phyloP scores from a whole-genome alignment of 2,113 vertebrate genomes.

The Oenanthe melanoleuca region DNA sequence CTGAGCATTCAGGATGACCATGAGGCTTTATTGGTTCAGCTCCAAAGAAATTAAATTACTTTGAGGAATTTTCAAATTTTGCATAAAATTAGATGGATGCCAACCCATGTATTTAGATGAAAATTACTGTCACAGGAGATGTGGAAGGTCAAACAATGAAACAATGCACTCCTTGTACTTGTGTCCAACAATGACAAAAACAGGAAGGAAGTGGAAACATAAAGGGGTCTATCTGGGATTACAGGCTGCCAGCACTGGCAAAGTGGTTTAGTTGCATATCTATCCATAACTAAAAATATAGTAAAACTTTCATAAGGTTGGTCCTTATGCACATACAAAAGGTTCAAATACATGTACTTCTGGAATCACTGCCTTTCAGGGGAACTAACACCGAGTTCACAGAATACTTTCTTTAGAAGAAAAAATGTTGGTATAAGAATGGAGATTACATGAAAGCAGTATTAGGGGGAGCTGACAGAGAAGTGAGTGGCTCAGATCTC shows the following conservation, averaged over 20 bases:
- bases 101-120: conserved; percentile 19
- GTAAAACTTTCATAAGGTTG: background rate
- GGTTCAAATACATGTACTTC: background rate
- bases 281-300: background rate
- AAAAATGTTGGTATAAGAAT: background rate
- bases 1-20: background rate
- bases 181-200: conserved; percentile 13
- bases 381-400: background rate
- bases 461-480: background rate
- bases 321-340: background rate
- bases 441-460: background rate
- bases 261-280: background rate
- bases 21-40: background rate
- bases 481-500: background rate
- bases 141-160: background rate
- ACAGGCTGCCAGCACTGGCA: background rate
- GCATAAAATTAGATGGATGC: conserved; percentile 15
- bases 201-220: conserved; percentile 27
- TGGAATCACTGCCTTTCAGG: background rate
- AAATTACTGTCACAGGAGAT: conserved; percentile 11
- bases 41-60: conserved; percentile 1
- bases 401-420: background rate
- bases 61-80: conserved; percentile 39
- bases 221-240: background rate
- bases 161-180: background rate